phyloP scores from a whole-genome alignment of 2,888 invertebrate genomes.

The Bombylius discolor region DNA sequence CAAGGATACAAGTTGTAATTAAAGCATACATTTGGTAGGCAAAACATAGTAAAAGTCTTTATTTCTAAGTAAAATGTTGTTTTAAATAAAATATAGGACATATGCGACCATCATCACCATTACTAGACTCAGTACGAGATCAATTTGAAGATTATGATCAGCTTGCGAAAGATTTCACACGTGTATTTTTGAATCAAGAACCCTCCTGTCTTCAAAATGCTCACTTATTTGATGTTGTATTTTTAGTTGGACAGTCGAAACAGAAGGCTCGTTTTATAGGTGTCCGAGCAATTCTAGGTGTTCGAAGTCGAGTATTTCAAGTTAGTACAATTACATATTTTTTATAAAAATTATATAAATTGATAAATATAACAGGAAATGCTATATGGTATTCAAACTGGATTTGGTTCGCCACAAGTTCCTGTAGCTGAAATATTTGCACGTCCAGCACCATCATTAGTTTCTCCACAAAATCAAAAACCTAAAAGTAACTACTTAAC shows the following conservation, averaged over 20 bases:
- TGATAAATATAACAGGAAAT: slow-evolving; percentile 52
- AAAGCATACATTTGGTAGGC: too few species aligned
- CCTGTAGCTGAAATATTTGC: slow-evolving; percentile 80
- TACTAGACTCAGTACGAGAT: slow-evolving; percentile 83
- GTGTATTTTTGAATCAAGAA: slow-evolving; percentile 74
- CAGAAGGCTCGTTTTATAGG: slow-evolving; percentile 84
- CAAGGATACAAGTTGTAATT: too few species aligned
- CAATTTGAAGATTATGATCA: slow-evolving; percentile 92
- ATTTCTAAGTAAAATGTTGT: neutral
- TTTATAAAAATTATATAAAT: neutral
- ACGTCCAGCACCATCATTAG: slow-evolving; percentile 70
- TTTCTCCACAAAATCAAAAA: slow-evolving; percentile 73
- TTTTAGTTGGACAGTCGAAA: slow-evolving; percentile 82
- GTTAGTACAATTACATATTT: slow-evolving; percentile 15
- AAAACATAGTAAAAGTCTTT: neutral
- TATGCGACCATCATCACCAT: slow-evolving; percentile 85
- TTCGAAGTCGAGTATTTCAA: slow-evolving; percentile 63
- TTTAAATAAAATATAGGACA: slow-evolving; percentile 41
- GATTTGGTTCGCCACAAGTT: slow-evolving; percentile 85
- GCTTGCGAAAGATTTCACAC: slow-evolving; percentile 81
- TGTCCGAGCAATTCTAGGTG: slow-evolving; percentile 81
- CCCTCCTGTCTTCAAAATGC: slow-evolving; percentile 65
- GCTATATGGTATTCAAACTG: slow-evolving; percentile 87
- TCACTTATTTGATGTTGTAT: slow-evolving; percentile 79
- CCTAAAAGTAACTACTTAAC: slow-evolving; percentile 86